phyloP scores from a whole-genome alignment of 2,797 vertebrate genomes.

The Poeciliopsis turneri region DNA sequence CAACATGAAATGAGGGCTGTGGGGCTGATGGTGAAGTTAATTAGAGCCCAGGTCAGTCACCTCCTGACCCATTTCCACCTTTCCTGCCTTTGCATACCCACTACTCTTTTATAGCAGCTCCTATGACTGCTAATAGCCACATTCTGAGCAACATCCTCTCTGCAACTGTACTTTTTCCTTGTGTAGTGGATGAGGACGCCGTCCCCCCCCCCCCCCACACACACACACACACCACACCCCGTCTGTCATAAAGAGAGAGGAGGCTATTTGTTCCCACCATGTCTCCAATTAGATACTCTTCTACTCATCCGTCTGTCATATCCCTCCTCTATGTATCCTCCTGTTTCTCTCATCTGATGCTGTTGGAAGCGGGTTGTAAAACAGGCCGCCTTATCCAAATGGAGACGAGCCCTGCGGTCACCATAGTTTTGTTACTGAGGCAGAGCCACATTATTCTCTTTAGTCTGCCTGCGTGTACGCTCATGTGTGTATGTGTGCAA shows the following conservation, averaged over 20 bases:
- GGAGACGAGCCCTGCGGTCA: slow-evolving; percentile 59
- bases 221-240: no score
- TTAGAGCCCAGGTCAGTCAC: slow-evolving; percentile 57
- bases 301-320: slow-evolving; percentile 50
- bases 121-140: slow-evolving; percentile 61
- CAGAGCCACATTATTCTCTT: slow-evolving; percentile 66
- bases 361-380: slow-evolving; percentile 63
- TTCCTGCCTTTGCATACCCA: slow-evolving; percentile 35
- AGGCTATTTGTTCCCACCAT: slow-evolving; percentile 32
- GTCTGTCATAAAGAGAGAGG: slow-evolving; percentile 29
- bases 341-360: slow-evolving; percentile 42
- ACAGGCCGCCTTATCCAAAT: slow-evolving; percentile 59
- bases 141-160: slow-evolving; percentile 53
- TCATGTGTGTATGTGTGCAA: slow-evolving; percentile 22
- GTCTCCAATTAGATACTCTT: slow-evolving; percentile 66
- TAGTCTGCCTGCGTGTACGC: slow-evolving; percentile 29
- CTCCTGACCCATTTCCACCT: slow-evolving; percentile 52
- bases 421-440: slow-evolving; percentile 54
- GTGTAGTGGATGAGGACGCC: slow-evolving; percentile 3
- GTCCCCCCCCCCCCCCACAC: neutral
- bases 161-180: slow-evolving; percentile 38
- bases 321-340: slow-evolving; percentile 38
- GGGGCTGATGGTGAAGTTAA: slow-evolving; percentile 56
- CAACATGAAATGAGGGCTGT: slow-evolving; percentile 28
- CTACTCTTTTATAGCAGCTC: slow-evolving; percentile 58